A percentile compares a stretch with the other conserved stretches of the same genome.
phyloP scores from a whole-genome alignment of 1,140 invertebrate species.

The Magallana gigas region DNA sequence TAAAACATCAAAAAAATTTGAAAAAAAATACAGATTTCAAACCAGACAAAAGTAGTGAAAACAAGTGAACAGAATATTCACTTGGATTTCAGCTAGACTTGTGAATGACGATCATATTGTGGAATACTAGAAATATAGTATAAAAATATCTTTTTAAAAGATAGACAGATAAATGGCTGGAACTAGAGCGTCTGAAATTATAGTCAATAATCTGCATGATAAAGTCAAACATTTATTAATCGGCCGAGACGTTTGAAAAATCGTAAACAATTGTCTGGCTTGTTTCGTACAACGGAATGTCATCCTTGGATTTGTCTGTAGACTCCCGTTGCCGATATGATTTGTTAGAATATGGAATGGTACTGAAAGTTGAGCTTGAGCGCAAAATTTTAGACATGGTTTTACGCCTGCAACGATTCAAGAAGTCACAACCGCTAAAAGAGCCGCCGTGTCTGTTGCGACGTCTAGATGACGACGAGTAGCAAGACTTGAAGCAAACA shows the following conservation, averaged over 20 bases:
- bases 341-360: constrained; percentile 18
- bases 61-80: not conserved
- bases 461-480: not conserved
- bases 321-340: not conserved
- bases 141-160: not conserved
- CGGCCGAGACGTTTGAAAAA: not conserved
- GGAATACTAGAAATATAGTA: not conserved
- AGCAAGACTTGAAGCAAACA: constrained; percentile 57
- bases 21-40: not conserved
- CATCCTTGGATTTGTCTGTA: constrained; percentile 20
- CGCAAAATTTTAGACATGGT: constrained; percentile 3
- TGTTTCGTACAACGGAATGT: constrained; percentile 14
- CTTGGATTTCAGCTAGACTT: no score
- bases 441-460: not conserved
- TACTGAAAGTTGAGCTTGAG: not conserved
- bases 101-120: no score
- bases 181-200: no score
- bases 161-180: not conserved
- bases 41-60: not conserved
- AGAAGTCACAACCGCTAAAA: not conserved
- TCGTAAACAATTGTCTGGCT: not conserved
- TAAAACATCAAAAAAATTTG: not conserved
- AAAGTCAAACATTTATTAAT: no score
- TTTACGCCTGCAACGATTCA: not conserved
- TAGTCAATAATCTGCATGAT: no score